A percentile compares a stretch with the other conserved stretches of the same genome.
Conservation (phyloP, 2,888 invertebrate species). For the Tillus elongatus region DNA sequence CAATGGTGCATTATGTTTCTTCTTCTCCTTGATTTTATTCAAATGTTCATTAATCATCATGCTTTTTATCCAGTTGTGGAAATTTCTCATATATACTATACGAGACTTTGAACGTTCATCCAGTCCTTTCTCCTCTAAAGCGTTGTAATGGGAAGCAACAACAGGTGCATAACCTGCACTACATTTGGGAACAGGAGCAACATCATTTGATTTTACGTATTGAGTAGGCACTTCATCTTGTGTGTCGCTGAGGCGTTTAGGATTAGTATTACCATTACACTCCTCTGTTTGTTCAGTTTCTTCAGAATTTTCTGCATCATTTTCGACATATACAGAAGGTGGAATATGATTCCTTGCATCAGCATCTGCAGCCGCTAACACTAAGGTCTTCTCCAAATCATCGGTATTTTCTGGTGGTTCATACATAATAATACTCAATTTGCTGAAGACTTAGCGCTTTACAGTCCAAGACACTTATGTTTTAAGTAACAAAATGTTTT, state of each 20-base stretch:
- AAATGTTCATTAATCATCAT: conserved; percentile 81
- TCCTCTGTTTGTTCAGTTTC: conserved; percentile 16
- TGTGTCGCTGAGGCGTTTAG: neutral
- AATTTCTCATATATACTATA: conserved; percentile 89
- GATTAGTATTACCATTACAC: conserved; percentile 1
- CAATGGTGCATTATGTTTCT: conserved; percentile 56
- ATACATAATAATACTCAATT: no score
- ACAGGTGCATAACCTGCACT: conserved; percentile 45
- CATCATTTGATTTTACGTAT: conserved; percentile 18
- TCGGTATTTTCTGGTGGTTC: conserved; percentile 32
- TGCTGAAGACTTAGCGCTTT: no score
- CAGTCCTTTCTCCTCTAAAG: conserved; percentile 72
- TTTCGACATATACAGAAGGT: conserved; percentile 12
- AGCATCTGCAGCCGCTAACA: conserved; percentile 38
- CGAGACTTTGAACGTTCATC: conserved; percentile 75
- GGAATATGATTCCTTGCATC: conserved; percentile 30
- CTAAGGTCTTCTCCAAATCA: conserved; percentile 35
- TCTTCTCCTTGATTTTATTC: conserved; percentile 54
- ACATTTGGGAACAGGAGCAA: conserved; percentile 11
- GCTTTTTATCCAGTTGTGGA: conserved; percentile 99
- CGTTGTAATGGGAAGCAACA: conserved; percentile 92
- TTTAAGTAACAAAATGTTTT: no score
- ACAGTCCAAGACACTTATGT: no score
- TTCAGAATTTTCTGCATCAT: conserved; percentile 16
- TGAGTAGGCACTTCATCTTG: conserved; percentile 12